Conservation (phyloP, 2,113 vertebrate species). For the Notechis scutatus region DNA sequence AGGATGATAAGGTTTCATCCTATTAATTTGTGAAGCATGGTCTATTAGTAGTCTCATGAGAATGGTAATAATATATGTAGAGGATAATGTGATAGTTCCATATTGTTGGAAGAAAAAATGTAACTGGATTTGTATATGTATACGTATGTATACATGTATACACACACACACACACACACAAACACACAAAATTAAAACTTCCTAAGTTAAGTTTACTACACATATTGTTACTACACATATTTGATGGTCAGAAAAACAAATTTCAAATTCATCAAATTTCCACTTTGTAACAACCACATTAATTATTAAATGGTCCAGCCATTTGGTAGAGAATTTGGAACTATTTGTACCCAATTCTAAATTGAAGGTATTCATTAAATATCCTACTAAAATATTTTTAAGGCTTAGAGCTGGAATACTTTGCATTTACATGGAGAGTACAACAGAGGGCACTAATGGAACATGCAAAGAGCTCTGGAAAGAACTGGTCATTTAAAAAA, state of each 20-base stretch:
- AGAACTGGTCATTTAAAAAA: constrained; percentile 7
- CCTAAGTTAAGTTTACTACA: not conserved
- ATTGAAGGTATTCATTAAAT: not conserved
- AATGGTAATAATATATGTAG: not conserved
- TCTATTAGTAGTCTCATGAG: not conserved
- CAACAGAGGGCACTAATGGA: constrained; percentile 69
- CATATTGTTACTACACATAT: not conserved
- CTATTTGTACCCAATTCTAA: not conserved
- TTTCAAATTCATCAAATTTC: not conserved
- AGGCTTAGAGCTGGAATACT: not conserved
- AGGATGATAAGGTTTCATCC: not conserved
- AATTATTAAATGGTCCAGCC: not conserved
- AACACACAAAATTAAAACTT: not conserved
- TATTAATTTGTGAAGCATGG: not conserved
- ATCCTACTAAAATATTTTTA: not conserved
- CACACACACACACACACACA: not conserved
- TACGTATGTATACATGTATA: not conserved
- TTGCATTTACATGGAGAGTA: constrained; percentile 15
- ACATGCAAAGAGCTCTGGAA: constrained; percentile 34
- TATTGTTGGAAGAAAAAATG: not conserved
- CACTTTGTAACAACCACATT: not conserved
- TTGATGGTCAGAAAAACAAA: not conserved
- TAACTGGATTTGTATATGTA: not conserved
- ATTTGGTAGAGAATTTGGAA: not conserved
- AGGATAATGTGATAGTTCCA: not conserved